Evolutionary conservation across 2,888 invertebrate genomes (phyloP).

Genomic region (Atethmia centrago): DNA sequence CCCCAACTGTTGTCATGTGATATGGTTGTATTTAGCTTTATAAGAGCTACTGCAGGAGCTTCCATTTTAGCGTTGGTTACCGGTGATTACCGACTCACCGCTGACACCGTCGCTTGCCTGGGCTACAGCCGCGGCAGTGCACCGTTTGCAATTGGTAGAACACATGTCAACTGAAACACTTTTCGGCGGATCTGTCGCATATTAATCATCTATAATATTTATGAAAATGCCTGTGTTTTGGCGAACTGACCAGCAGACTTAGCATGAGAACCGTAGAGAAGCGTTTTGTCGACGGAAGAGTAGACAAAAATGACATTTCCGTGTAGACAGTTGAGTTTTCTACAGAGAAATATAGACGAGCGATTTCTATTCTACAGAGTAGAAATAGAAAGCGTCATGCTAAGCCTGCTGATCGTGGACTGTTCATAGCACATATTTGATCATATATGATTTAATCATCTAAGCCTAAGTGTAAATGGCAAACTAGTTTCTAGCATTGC

Average conservation of each 20-base stretch:
- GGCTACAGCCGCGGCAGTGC: slow-evolving; percentile 82
- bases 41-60: slow-evolving; percentile 27
- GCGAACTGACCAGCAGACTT: no score
- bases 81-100: slow-evolving; percentile 80
- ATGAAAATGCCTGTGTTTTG: slow-evolving; percentile 17
- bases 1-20: slow-evolving; percentile 52
- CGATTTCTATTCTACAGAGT: no score
- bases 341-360: no score
- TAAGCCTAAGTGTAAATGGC: neutral
- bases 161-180: slow-evolving; percentile 81
- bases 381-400: no score
- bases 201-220: slow-evolving; percentile 41
- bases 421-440: slow-evolving; percentile 4
- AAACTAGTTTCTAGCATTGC: slow-evolving; percentile 33
- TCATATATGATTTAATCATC: neutral
- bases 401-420: slow-evolving; percentile 13
- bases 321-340: no score
- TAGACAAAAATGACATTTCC: no score
- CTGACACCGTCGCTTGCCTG: slow-evolving; percentile 79
- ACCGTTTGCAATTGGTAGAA: slow-evolving; percentile 83
- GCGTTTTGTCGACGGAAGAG: no score
- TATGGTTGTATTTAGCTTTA: slow-evolving; percentile 54
- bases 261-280: no score
- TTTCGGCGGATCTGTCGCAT: slow-evolving; percentile 77
- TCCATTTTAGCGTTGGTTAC: slow-evolving; percentile 53